These are phyloP conservation scores for Muscicapa comitata DNA, from an alignment of 2,797 vertebrate genomes.

Conservation along the genomic window DNA sequence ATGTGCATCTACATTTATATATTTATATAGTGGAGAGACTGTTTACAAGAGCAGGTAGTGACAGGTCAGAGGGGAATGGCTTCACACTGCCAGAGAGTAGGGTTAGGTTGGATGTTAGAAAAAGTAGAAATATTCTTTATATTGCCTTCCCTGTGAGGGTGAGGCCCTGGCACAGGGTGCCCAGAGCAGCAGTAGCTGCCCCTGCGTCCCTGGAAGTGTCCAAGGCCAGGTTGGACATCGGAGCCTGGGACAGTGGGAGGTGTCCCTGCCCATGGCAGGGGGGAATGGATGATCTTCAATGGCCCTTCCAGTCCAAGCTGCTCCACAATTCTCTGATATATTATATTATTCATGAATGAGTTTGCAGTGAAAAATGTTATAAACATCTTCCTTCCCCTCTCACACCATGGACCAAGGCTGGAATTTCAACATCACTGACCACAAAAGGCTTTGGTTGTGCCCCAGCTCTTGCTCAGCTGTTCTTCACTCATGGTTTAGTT, in stretches of 20 bases:
- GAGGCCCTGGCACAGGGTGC: background rate
- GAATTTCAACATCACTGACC: background rate
- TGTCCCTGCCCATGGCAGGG: background rate
- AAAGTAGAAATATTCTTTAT: background rate
- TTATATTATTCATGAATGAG: background rate
- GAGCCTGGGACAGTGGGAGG: accelerated
- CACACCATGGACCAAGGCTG: background rate
- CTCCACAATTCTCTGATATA: accelerated
- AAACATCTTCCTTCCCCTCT: background rate
- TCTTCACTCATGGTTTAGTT: background rate
- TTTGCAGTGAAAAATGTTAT: background rate
- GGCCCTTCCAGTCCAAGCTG: background rate
- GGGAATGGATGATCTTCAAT: background rate
- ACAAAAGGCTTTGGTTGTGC: background rate
- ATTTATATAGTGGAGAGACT: background rate
- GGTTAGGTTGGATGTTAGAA: background rate
- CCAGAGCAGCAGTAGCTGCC: background rate
- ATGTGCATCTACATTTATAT: no score
- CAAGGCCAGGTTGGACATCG: accelerated
- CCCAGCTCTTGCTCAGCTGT: background rate
- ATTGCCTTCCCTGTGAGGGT: background rate
- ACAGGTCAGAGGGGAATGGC: background rate
- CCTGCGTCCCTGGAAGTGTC: background rate
- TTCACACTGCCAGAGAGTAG: background rate
- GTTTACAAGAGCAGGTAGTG: background rate